Evolutionary conservation across 2,888 invertebrate species (phyloP).

Genomic region (Drosophila melanosoma): DNA sequence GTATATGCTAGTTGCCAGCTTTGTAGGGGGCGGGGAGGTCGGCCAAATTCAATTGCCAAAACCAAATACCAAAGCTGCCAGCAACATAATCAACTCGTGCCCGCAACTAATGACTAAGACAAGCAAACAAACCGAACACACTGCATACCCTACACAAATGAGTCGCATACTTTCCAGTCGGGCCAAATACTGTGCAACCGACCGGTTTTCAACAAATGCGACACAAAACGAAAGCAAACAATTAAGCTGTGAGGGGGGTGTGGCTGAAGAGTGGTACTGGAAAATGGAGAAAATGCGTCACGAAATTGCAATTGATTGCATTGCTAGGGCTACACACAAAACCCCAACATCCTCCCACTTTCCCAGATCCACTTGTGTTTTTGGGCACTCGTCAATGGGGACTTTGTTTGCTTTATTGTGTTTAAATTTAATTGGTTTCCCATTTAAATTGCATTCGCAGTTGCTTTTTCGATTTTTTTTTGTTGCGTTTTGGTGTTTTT

Average conservation of each 20-base stretch:
- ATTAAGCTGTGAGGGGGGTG: conserved; percentile 40
- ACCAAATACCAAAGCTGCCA: conserved; percentile 26
- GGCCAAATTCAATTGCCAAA: conserved; percentile 11
- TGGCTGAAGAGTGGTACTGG: too few species aligned
- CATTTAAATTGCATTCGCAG: conserved; percentile 73
- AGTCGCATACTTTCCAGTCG: conserved; percentile 23
- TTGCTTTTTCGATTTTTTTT: not conserved
- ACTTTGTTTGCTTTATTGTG: conserved; percentile 57
- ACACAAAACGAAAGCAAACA: conserved; percentile 52
- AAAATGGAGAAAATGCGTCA: conserved; percentile 52
- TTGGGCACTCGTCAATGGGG: conserved; percentile 33
- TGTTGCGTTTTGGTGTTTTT: conserved; percentile 6
- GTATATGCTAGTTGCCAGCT: conserved; percentile 2
- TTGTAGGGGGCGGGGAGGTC: not conserved
- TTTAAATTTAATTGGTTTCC: conserved; percentile 81
- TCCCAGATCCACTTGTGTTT: conserved; percentile 19
- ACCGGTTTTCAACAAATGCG: conserved; percentile 26
- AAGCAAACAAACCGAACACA: conserved; percentile 24
- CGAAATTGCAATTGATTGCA: conserved; percentile 73
- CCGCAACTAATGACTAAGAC: conserved; percentile 40
- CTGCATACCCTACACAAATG: conserved; percentile 22
- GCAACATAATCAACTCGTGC: conserved; percentile 40
- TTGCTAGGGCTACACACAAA: conserved; percentile 59
- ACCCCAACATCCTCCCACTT: not conserved
- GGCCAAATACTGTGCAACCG: conserved; percentile 6